Evolutionary conservation across 37 sponge, comb jelly and placozoan genomes (phyloP).

Genomic region (Agelas oroides): DNA sequence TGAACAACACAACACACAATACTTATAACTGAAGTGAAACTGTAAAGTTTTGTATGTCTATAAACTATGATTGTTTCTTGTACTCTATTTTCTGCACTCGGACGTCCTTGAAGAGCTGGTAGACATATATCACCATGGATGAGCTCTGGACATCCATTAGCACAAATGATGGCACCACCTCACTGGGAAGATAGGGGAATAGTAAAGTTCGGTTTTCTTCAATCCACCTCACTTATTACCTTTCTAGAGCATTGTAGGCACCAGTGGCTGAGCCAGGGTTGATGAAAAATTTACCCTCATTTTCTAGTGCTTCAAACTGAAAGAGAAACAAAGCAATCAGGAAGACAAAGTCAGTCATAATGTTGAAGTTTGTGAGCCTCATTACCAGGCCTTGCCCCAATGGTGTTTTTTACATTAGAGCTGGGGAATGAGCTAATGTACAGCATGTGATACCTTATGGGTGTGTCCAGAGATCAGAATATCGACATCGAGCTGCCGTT

Average conservation of each 20-base stretch:
- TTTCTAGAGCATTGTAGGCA: slow-evolving; percentile 93
- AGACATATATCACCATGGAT: slow-evolving; percentile 88
- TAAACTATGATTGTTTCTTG: slow-evolving; percentile 65
- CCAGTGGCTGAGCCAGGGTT: slow-evolving; percentile 99
- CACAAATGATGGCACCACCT: slow-evolving; percentile 93
- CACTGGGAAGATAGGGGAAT: slow-evolving; percentile 24
- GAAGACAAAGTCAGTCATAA: no score
- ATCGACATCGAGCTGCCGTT: slow-evolving; percentile 97
- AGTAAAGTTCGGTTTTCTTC: no score
- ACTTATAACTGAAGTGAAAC: no score
- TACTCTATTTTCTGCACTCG: slow-evolving; percentile 97
- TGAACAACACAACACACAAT: no score
- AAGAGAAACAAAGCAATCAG: neutral
- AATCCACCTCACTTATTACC: slow-evolving; percentile 13
- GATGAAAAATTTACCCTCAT: slow-evolving; percentile 95
- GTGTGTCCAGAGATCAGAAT: slow-evolving; percentile 97
- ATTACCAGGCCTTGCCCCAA: no score
- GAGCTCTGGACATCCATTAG: slow-evolving; percentile 97
- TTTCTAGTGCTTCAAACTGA: slow-evolving; percentile 90
- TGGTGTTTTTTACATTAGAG: no score
- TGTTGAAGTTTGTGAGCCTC: no score
- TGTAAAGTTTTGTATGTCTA: no score
- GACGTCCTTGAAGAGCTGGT: slow-evolving; percentile 87
- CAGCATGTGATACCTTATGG: slow-evolving; percentile 89
- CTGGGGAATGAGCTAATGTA: neutral